Conservation (phyloP, 2,888 invertebrate species). For the Synanthedon myopaeformis region DNA sequence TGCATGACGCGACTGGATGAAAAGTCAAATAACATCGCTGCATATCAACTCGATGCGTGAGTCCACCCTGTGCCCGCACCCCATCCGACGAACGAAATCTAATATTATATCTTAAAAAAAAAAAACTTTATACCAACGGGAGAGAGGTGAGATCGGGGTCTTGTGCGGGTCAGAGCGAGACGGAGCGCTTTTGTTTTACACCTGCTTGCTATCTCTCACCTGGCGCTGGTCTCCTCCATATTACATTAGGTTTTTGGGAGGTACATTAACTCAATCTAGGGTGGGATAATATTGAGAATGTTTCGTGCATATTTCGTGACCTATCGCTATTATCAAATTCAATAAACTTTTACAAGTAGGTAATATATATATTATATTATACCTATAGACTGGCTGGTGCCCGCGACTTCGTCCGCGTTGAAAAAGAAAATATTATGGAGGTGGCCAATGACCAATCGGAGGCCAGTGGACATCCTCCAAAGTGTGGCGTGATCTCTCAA, state of each 20-base stretch:
- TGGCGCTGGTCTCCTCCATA: constrained; percentile 46
- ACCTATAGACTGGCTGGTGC: too few relatives aligned
- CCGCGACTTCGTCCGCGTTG: too few relatives aligned
- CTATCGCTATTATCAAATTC: too few relatives aligned
- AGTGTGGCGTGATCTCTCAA: too few relatives aligned
- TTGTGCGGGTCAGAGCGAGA: constrained; percentile 35
- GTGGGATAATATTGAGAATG: background rate
- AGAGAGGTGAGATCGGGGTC: constrained; percentile 16
- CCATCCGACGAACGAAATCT: constrained; percentile 26
- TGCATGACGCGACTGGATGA: constrained; percentile 35
- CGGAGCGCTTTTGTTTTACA: constrained; percentile 42
- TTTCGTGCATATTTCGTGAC: too few relatives aligned
- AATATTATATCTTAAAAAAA: constrained; percentile 33
- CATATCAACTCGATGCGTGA: constrained; percentile 27
- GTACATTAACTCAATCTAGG: constrained; percentile 39
- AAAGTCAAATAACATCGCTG: constrained; percentile 40
- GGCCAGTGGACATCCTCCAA: too few relatives aligned
- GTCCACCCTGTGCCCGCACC: constrained; percentile 43
- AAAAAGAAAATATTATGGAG: too few relatives aligned
- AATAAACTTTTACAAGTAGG: too few relatives aligned
- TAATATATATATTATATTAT: too few relatives aligned
- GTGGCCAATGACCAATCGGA: too few relatives aligned
- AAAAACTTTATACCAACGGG: constrained; percentile 36
- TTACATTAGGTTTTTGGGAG: constrained; percentile 59
- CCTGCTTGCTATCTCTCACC: constrained; percentile 59